Conservation (phyloP, 2,888 invertebrate species). For the Litoditis marina region DNA sequence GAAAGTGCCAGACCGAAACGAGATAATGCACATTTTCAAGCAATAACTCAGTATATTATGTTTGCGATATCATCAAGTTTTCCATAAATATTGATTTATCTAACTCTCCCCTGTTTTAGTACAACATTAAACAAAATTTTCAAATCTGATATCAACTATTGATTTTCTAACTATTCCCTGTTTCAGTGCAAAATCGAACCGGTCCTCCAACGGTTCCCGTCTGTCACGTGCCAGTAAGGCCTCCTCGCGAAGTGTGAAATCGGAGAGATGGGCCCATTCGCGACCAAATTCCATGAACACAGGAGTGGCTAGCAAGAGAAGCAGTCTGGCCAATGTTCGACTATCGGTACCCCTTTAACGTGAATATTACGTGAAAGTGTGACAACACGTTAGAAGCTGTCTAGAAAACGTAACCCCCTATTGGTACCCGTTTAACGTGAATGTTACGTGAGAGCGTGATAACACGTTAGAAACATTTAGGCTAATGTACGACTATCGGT, state of each 20-base stretch:
- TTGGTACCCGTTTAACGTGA: constrained; percentile 28
- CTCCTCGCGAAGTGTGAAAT: constrained; percentile 28
- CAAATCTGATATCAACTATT: no score
- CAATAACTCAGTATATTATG: no score
- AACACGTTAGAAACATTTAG: constrained; percentile 23
- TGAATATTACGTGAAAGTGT: background rate
- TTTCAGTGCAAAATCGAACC: constrained; percentile 21
- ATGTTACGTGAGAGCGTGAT: no score
- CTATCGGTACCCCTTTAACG: constrained; percentile 32
- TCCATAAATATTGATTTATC: no score
- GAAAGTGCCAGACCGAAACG: no score
- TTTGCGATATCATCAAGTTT: no score
- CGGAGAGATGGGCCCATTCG: constrained; percentile 21
- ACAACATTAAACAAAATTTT: no score
- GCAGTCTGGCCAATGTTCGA: constrained; percentile 32
- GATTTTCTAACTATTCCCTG: no score
- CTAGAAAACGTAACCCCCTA: constrained; percentile 29
- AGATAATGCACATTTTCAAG: no score
- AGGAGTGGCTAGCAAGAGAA: constrained; percentile 28
- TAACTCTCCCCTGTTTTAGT: no score
- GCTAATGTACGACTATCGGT: constrained; percentile 38
- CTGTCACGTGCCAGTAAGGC: constrained; percentile 33
- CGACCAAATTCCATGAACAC: constrained; percentile 25
- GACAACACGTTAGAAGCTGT: background rate
- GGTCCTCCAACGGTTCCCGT: constrained; percentile 41